Percentiles rank a stretch among this genome's conserved stretches.
These are phyloP conservation scores for Brachionus rotundiformis DNA, from an alignment of 1,140 invertebrate species.

Conservation along the genomic window DNA sequence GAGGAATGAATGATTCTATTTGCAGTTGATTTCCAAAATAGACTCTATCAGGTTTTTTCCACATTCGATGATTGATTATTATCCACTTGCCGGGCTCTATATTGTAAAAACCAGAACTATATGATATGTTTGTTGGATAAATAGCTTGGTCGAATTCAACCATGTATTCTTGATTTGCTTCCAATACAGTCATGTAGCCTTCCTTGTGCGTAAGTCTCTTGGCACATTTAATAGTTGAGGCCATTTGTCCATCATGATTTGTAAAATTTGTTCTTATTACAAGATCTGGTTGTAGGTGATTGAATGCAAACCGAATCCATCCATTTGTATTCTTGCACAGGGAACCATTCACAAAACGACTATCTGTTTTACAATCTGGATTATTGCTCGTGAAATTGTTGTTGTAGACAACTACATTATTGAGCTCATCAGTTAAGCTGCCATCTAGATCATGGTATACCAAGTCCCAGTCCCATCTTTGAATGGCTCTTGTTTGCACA, in stretches of 20 bases:
- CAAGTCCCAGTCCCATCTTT: slow-evolving; percentile 49
- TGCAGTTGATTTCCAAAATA: neutral
- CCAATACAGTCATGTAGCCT: slow-evolving; percentile 16
- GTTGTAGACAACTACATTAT: slow-evolving; percentile 20
- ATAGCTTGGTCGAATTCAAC: slow-evolving; percentile 19
- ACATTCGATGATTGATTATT: slow-evolving; percentile 32
- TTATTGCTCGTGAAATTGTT: slow-evolving; percentile 34
- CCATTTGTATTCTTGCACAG: neutral
- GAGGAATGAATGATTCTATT: slow-evolving; percentile 10
- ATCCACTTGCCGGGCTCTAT: neutral
- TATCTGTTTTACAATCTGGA: slow-evolving; percentile 3
- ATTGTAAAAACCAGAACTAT: slow-evolving; percentile 7
- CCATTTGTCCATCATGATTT: neutral
- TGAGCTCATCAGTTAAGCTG: neutral
- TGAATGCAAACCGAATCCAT: slow-evolving; percentile 42
- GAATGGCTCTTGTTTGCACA: slow-evolving; percentile 3
- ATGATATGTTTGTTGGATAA: slow-evolving; percentile 35
- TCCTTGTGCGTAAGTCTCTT: slow-evolving; percentile 15
- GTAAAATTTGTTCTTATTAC: neutral
- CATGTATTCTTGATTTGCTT: slow-evolving; percentile 31
- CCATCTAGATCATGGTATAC: slow-evolving; percentile 34
- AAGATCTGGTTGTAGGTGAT: neutral
- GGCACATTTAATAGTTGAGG: neutral
- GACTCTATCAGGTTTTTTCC: slow-evolving; percentile 41
- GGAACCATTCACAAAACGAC: neutral